A percentile compares a stretch with the other conserved stretches of the same genome.
Conservation (phyloP, 2,888 invertebrate species). For the Conops quadrifasciatus region DNA sequence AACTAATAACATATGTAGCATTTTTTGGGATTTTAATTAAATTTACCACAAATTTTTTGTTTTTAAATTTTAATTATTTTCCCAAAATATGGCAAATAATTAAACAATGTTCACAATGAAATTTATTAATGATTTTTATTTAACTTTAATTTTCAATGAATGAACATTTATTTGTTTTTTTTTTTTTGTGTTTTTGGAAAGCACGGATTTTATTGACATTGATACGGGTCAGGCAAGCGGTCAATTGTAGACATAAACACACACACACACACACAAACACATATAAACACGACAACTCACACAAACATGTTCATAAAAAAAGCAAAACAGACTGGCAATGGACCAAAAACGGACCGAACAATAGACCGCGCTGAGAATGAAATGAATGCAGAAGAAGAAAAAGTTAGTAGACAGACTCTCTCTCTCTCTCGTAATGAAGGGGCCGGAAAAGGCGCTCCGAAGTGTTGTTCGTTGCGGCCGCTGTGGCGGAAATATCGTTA, state of each 20-base stretch:
- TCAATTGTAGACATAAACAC: not conserved
- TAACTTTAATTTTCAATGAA: conserved; percentile 30
- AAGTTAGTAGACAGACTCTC: too few relatives aligned
- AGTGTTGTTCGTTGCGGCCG: conserved; percentile 19
- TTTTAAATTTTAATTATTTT: conserved; percentile 24
- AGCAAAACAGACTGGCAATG: too few relatives aligned
- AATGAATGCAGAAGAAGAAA: too few relatives aligned
- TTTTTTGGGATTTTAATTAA: conserved; percentile 39
- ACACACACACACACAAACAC: too few relatives aligned
- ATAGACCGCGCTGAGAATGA: too few relatives aligned
- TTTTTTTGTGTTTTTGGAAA: too few relatives aligned
- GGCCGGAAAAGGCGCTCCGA: not conserved
- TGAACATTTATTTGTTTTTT: too few relatives aligned
- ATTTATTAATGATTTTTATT: conserved; percentile 31
- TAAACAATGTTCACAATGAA: conserved; percentile 12
- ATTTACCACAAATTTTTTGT: conserved; percentile 32
- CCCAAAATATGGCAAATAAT: conserved; percentile 32
- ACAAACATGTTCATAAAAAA: too few relatives aligned
- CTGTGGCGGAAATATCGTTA: conserved; percentile 15
- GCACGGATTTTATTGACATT: not conserved
- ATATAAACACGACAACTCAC: too few relatives aligned
- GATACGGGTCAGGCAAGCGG: not conserved
- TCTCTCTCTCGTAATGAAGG: conserved; percentile 7
- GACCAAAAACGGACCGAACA: too few relatives aligned
- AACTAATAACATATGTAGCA: conserved; percentile 2